Conservation (phyloP, 1,140 invertebrate species). For the Macrosteles quadrilineatus region DNA sequence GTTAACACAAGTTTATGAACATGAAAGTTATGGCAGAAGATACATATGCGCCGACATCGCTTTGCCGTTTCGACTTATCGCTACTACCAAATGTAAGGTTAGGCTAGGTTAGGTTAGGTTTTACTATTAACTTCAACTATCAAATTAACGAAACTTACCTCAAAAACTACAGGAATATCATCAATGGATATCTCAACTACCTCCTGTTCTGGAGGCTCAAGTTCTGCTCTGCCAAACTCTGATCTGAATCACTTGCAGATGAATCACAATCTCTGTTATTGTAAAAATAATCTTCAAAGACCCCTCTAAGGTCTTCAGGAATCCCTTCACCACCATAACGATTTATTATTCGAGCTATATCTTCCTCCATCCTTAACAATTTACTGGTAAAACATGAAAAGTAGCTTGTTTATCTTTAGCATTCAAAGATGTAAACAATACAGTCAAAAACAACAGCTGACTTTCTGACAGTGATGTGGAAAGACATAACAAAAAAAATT, state of each 20-base stretch:
- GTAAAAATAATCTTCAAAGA: neutral
- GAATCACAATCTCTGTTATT: neutral
- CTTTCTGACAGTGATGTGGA: too few species aligned
- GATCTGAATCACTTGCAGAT: neutral
- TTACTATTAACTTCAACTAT: too few species aligned
- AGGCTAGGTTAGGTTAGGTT: too few species aligned
- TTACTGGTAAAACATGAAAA: conserved; percentile 10
- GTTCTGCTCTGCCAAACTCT: conserved; percentile 13
- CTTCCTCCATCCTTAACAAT: conserved; percentile 15
- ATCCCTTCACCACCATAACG: conserved; percentile 3
- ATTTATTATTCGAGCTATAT: conserved; percentile 15
- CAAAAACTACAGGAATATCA: too few species aligned
- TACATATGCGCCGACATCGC: too few species aligned
- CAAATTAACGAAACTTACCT: too few species aligned
- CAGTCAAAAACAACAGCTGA: too few species aligned
- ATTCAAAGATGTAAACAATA: neutral
- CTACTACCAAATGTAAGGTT: too few species aligned
- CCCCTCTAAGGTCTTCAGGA: conserved; percentile 10
- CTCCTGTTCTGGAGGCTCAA: neutral
- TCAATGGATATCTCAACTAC: neutral
- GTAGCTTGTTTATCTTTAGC: neutral
- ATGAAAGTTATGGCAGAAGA: too few species aligned
- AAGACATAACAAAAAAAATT: too few species aligned
- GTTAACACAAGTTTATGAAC: neutral
- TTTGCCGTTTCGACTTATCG: too few species aligned